phyloP scores from a whole-genome alignment of 2,113 vertebrate species.

The Prochilodus magdalenae region DNA sequence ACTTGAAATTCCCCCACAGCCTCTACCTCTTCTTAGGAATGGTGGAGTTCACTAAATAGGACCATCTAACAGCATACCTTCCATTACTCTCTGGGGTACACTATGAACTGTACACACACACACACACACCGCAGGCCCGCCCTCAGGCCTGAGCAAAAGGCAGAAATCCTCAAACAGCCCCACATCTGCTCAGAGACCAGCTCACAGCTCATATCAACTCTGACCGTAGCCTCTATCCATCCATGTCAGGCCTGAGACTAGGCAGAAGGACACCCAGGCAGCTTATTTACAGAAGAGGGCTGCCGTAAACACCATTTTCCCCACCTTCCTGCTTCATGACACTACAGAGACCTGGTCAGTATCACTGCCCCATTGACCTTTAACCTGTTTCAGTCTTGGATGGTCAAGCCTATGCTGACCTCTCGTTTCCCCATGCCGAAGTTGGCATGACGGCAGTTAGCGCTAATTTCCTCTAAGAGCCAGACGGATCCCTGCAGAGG shows the following conservation, averaged over 20 bases:
- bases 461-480: background rate
- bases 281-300: constrained; percentile 44
- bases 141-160: constrained; percentile 44
- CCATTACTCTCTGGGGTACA: constrained; percentile 12
- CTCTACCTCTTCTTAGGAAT: background rate
- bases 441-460: constrained; percentile 24
- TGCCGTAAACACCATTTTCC: constrained; percentile 32
- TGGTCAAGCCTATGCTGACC: constrained; percentile 40
- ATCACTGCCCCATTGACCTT: constrained; percentile 38
- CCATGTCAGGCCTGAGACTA: constrained; percentile 41
- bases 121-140: constrained; percentile 22
- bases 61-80: constrained; percentile 26
- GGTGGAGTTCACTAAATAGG: background rate
- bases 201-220: constrained; percentile 17
- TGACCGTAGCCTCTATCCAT: constrained; percentile 39
- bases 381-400: constrained; percentile 25
- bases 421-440: background rate
- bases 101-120: constrained; percentile 38
- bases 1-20: background rate
- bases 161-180: constrained; percentile 34
- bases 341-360: constrained; percentile 39
- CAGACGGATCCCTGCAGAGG: background rate
- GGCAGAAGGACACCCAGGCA: constrained; percentile 52
- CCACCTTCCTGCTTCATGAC: constrained; percentile 26
- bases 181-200: constrained; percentile 46